phyloP scores from a whole-genome alignment of 2,888 invertebrate genomes.

The Gortyna flavago region DNA sequence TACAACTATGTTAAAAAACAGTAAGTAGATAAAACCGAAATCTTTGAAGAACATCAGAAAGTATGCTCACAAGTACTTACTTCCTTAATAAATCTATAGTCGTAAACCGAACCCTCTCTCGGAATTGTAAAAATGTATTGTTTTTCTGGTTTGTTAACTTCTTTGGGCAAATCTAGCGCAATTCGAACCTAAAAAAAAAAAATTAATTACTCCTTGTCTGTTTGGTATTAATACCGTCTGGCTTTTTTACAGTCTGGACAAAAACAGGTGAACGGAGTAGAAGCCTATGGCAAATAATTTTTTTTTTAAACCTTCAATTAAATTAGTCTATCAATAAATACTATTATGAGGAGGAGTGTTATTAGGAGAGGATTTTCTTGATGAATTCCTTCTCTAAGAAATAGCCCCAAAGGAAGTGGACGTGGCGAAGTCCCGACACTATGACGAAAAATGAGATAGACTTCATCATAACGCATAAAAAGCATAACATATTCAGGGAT shows the following conservation, averaged over 20 bases:
- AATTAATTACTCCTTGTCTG: background rate
- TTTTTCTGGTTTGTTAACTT: constrained; percentile 91
- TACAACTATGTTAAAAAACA: background rate
- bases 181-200: constrained; percentile 82
- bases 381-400: too few species aligned
- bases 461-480: too few species aligned
- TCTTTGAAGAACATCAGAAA: background rate
- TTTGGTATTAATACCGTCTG: background rate
- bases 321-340: background rate
- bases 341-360: too few species aligned
- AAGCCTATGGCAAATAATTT: too few species aligned
- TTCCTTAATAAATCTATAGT: constrained; percentile 97
- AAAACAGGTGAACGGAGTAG: background rate
- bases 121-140: constrained; percentile 96
- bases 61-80: constrained; percentile 78
- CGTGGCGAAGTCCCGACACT: too few species aligned
- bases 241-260: background rate
- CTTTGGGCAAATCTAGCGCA: constrained; percentile 89
- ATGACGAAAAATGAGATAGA: too few species aligned
- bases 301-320: background rate
- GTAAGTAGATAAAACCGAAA: background rate
- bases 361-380: too few species aligned
- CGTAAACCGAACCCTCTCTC: constrained; percentile 95
- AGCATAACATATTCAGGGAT: too few species aligned
- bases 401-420: too few species aligned